Evolutionary conservation across 2,797 vertebrate species (phyloP).

Genomic region (Sebastes kiyomatsui): DNA sequence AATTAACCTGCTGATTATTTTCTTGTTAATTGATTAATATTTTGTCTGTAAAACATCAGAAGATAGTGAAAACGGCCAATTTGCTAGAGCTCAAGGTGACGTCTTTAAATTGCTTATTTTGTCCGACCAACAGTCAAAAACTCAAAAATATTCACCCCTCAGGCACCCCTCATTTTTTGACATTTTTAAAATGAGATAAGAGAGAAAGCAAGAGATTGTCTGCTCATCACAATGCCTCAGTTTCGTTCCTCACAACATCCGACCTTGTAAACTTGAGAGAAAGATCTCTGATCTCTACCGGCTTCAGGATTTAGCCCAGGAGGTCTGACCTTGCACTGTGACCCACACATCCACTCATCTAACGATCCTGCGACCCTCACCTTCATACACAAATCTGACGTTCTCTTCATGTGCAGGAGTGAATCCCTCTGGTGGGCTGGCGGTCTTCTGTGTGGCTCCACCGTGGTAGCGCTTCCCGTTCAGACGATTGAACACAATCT

Average conservation of each 20-base stretch:
- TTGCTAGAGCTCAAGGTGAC: too few relatives aligned
- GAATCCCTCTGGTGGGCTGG: slow-evolving; percentile 85
- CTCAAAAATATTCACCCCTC: not conserved
- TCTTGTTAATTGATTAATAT: too few relatives aligned
- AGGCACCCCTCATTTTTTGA: not conserved
- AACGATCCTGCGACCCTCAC: slow-evolving; percentile 73
- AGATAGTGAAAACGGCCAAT: not conserved
- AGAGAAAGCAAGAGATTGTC: not conserved
- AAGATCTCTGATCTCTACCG: not conserved
- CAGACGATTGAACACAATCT: slow-evolving; percentile 93
- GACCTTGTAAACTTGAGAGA: not conserved
- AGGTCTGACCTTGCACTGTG: not conserved
- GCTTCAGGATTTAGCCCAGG: not conserved
- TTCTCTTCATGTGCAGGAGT: slow-evolving; percentile 95
- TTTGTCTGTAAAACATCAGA: too few relatives aligned
- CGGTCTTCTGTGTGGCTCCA: slow-evolving; percentile 73
- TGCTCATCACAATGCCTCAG: not conserved
- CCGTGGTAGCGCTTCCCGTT: slow-evolving; percentile 89
- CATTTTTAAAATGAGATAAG: not conserved
- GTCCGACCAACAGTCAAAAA: not conserved
- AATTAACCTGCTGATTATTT: too few relatives aligned
- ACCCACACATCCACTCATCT: not conserved
- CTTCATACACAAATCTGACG: slow-evolving; percentile 93
- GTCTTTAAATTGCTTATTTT: not conserved
- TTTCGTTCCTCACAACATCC: not conserved